Percentiles rank a stretch among this genome's conserved stretches.
phyloP scores from a whole-genome alignment of 37 sponge, comb jelly and placozoan species.

The Tethya wilhelma region DNA sequence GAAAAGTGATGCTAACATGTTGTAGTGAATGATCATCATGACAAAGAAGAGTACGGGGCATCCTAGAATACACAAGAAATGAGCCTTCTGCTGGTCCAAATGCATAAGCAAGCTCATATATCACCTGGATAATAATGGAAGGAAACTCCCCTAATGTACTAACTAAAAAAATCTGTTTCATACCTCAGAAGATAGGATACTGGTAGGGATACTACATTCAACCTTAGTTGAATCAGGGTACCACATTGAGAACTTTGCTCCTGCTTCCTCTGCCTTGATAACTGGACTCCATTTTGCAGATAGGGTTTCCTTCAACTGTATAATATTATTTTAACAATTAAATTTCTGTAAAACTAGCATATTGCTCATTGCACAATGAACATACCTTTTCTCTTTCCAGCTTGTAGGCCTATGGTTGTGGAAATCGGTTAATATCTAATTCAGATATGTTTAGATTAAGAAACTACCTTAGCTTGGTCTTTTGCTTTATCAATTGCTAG shows the following conservation, averaged over 20 bases:
- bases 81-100: background rate
- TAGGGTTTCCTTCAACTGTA: background rate
- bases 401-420: background rate
- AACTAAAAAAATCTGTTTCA: background rate
- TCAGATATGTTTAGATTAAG: background rate
- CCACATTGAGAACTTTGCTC: background rate
- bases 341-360: background rate
- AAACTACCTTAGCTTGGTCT: background rate
- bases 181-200: background rate
- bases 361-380: too few relatives aligned
- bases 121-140: background rate
- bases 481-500: constrained; percentile 10
- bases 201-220: background rate
- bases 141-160: background rate
- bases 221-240: background rate
- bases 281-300: background rate
- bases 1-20: background rate
- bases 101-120: background rate
- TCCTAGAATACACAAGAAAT: background rate
- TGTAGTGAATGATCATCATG: background rate
- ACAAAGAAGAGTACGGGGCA: background rate
- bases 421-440: background rate
- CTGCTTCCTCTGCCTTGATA: background rate
- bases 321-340: background rate
- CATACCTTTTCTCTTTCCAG: constrained; percentile 5